Evolutionary conservation across 64 coral and sea anemone genomes (phyloP).

Genomic region (Montipora foliosa): DNA sequence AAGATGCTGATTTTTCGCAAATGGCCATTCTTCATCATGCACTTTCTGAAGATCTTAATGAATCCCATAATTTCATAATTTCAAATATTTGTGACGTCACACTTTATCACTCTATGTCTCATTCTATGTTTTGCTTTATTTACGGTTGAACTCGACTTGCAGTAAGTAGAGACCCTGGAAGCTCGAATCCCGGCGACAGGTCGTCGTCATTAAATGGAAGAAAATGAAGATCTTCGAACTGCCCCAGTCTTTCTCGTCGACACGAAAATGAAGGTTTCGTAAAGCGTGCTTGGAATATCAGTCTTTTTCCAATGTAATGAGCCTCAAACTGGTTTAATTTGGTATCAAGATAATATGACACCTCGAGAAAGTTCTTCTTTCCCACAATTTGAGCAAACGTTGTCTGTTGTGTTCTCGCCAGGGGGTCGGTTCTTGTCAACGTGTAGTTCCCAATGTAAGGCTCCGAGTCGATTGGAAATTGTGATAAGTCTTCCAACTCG

Average conservation of each 20-base stretch:
- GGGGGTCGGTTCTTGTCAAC: not conserved
- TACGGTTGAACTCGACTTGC: not conserved
- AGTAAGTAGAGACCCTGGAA: not conserved
- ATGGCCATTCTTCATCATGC: too few species aligned
- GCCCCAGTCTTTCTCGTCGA: not conserved
- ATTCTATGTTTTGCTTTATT: not conserved
- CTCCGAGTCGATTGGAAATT: constrained; percentile 11
- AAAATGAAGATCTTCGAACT: constrained; percentile 20
- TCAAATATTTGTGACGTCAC: too few species aligned
- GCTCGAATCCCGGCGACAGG: constrained; percentile 33
- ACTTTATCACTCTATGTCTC: too few species aligned
- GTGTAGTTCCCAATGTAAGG: constrained; percentile 55
- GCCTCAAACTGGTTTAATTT: not conserved
- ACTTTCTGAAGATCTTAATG: too few species aligned
- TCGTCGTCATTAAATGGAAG: not conserved
- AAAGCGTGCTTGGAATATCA: constrained; percentile 27
- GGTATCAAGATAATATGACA: not conserved
- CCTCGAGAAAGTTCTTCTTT: not conserved
- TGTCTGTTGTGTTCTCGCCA: not conserved
- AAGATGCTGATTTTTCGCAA: too few species aligned
- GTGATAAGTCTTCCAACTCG: not conserved
- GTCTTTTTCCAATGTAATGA: not conserved
- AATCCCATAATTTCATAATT: too few species aligned
- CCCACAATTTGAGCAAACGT: not conserved
- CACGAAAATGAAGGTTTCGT: not conserved